These are phyloP conservation scores for Lophochroa leadbeateri DNA, from an alignment of 2,113 vertebrate species.

Conservation along the genomic window DNA sequence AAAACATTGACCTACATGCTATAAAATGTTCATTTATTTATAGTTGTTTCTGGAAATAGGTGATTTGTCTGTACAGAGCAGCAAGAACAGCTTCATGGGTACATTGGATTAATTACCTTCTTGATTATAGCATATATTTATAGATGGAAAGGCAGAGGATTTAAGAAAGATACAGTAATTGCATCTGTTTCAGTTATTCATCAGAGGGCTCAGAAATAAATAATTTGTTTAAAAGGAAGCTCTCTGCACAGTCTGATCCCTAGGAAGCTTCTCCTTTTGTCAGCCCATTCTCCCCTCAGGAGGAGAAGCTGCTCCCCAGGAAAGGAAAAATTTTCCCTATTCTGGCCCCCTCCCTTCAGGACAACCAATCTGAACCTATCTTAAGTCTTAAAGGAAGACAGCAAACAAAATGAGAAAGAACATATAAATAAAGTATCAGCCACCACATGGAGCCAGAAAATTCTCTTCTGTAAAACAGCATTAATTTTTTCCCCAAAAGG, in stretches of 20 bases:
- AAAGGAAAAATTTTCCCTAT: not conserved
- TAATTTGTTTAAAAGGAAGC: not conserved
- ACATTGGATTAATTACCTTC: conserved; percentile 12
- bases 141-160: not conserved
- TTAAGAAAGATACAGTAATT: not conserved
- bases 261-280: not conserved
- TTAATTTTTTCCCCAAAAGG: not conserved
- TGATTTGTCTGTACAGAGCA: conserved; percentile 8
- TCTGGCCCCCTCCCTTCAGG: not conserved
- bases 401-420: not conserved
- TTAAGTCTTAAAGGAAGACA: not conserved
- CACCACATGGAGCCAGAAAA: not conserved
- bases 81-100: not conserved
- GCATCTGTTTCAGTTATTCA: conserved; percentile 16
- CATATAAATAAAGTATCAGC: not conserved
- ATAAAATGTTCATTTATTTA: not conserved
- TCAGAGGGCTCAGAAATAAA: not conserved
- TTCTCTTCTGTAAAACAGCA: not conserved
- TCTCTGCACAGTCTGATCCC: not conserved
- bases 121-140: conserved; percentile 37
- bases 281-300: not conserved
- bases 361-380: not conserved
- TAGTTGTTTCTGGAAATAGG: not conserved
- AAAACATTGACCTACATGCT: not conserved
- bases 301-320: not conserved